Conservation (phyloP, 2,888 invertebrate species). For the Eristalis tenax region DNA sequence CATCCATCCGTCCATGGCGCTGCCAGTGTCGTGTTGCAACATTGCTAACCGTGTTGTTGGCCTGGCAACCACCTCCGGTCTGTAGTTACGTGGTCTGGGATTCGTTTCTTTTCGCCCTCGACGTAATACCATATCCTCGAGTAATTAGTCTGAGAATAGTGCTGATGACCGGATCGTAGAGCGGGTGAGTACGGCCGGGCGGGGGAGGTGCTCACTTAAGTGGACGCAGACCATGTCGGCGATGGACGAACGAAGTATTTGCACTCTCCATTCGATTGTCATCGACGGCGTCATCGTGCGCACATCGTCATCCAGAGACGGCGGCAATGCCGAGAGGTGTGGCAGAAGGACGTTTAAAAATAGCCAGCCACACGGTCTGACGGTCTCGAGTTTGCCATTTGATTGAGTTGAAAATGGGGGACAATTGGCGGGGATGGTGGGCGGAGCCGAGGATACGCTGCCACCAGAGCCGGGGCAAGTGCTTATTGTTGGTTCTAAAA, state of each 20-base stretch:
- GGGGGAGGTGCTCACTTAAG: background rate
- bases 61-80: background rate
- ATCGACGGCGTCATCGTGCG: constrained; percentile 29
- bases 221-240: background rate
- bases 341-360: constrained; percentile 50
- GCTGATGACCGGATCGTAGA: background rate
- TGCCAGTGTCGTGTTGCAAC: no score
- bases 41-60: no score
- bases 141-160: constrained; percentile 54
- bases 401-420: constrained; percentile 21
- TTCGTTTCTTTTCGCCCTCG: background rate
- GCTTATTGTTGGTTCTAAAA: constrained; percentile 47
- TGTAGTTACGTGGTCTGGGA: background rate
- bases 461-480: background rate
- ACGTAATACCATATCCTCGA: constrained; percentile 36
- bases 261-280: constrained; percentile 38
- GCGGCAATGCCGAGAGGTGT: background rate
- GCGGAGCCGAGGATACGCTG: background rate
- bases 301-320: constrained; percentile 10
- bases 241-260: constrained; percentile 6
- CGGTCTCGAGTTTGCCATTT: constrained; percentile 35
- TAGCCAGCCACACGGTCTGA: constrained; percentile 46
- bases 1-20: background rate
- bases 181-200: background rate
- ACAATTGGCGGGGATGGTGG: background rate